A percentile compares a stretch with the other conserved stretches of the same genome.
phyloP scores from a whole-genome alignment of 23 tunicate species.

The Clavelina lepadiformis region DNA sequence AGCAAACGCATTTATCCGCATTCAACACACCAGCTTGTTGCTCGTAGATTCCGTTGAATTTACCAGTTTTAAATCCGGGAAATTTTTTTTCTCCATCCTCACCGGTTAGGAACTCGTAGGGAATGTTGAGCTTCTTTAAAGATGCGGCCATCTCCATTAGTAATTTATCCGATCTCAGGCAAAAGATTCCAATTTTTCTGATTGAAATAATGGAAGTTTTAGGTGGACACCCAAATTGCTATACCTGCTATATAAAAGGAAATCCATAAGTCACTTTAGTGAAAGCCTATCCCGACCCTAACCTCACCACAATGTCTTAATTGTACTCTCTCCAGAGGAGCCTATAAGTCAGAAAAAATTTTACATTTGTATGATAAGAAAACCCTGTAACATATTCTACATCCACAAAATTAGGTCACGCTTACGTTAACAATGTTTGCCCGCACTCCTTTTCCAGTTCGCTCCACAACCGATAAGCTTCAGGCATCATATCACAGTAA shows the following conservation, averaged over 20 bases:
- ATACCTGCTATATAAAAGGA: too few relatives aligned
- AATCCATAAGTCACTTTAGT: too few relatives aligned
- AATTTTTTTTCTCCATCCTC: not conserved
- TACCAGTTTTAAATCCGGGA: conserved; percentile 4
- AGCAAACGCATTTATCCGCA: conserved; percentile 6
- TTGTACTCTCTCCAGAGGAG: too few relatives aligned
- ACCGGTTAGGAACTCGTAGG: not conserved
- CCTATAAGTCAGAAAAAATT: too few relatives aligned
- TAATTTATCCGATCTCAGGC: conserved; percentile 1
- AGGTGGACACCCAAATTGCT: too few relatives aligned
- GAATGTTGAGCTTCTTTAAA: not conserved
- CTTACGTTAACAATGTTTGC: not conserved
- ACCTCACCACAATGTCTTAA: too few relatives aligned
- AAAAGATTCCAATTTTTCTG: conserved; percentile 4
- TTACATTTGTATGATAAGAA: too few relatives aligned
- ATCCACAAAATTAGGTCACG: not conserved
- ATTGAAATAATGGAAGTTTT: too few relatives aligned
- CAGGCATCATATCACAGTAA: conserved; percentile 1
- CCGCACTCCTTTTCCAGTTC: not conserved
- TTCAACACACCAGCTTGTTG: conserved; percentile 5
- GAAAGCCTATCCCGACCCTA: too few relatives aligned
- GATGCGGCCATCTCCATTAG: not conserved
- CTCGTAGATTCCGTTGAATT: conserved; percentile 1
- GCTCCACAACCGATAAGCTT: conserved; percentile 1
- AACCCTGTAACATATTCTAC: too few relatives aligned